Base-by-base conservation (phyloP, 1,140 invertebrate genomes). In the Drosophila baimaii region DNA sequence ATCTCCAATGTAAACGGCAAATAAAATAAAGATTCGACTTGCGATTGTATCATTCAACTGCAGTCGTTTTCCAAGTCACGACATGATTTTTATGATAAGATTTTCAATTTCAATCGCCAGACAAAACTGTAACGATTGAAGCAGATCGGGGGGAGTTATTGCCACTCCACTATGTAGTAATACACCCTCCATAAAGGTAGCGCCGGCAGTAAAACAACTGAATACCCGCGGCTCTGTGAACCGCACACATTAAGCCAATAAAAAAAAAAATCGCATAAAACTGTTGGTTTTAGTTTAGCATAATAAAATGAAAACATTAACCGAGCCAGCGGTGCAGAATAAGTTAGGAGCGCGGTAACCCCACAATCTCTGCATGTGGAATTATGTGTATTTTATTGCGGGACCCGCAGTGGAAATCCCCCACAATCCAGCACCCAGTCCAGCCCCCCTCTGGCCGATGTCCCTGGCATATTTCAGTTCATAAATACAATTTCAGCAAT, bases 271-370 rank as follows among this genome's bases (percentile, higher is more conserved):
- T 52, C 63, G 41, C 77, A 84, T 85, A 85, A 84, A 85, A 85
- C 64, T 77, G 72, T 81, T 83, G 68, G 71, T 75, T 63, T 78
- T 81, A 74, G 69, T 82, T 82, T 78, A 78, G 73, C 73, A 81
- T 70, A 85, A 84, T 84, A 84, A 85, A 85, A 77, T 62, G 56
- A 66, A 78, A 85, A 65, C 81, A 77, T 77, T 80, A 81, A 80
- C 63, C 65, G 35, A 41, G 31, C 51, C 63, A 43, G 25, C 41
- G 44, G 44, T 27, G 57, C 62, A 41, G 35, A 46, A 57, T 70
- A 31, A 57, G 63, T 56, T 37, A 17, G 35, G 49, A 31, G 15
- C 13, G 12, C 35, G 44, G 55, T 41, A 43, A 33, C 55, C 56
- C 19, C 56, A n/a, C 23, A 27, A 41, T 44, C 25, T 41, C 41